Base-by-base conservation (phyloP, 2,888 invertebrate species). In the Drosophila meridiana region DNA sequence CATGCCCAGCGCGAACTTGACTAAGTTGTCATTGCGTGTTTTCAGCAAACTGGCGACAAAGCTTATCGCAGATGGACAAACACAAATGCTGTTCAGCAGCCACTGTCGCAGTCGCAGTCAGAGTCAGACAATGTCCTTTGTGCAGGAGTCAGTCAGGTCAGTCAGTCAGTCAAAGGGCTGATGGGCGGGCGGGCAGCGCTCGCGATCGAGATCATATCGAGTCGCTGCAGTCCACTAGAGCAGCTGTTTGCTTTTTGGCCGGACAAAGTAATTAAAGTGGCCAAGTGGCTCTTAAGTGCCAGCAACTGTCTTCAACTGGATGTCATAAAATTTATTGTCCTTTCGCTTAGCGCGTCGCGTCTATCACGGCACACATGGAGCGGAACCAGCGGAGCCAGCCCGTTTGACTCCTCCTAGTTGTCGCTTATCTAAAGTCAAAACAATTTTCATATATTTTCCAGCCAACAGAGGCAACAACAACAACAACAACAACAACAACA, bases 391-490 rank as follows among this genome's bases (percentile, higher is more conserved):
- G 9, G 28, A 34, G 43, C 56, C 57, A 45, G 59, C 70, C 59
- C 75, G 75, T 58, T 81, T 72, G 73, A 69, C 80, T 70, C 73
- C 50, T 71, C 66, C 69, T 69, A 73, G 69, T 69, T 80, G 83
- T 81, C 87, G 82, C 92, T 92, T 92, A 92, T 92, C 92, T 92
- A 91, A 92, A 92, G 92, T 92, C 92, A 90, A 91, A 92, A 89
- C 92, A 91, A 92, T 92, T 92, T 91, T 90, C 91, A 91, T 90
- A 90, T 87, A 84, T 89, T 81, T 85, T 82, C 76, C 73, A 57
- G 57, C 53, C 66, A 67, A 38, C n/a, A 53, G 11, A 65, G 55
- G 26, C 60, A 50, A 36, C 60, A 65, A 20, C 59, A 71, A 40
- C 55, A 53, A 13, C n/a, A 72, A 32, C 45, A n/a, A n/a, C n/a